These are phyloP conservation scores for Nycteola revayana DNA, from an alignment of 2,888 invertebrate genomes.

Conservation along the genomic window DNA sequence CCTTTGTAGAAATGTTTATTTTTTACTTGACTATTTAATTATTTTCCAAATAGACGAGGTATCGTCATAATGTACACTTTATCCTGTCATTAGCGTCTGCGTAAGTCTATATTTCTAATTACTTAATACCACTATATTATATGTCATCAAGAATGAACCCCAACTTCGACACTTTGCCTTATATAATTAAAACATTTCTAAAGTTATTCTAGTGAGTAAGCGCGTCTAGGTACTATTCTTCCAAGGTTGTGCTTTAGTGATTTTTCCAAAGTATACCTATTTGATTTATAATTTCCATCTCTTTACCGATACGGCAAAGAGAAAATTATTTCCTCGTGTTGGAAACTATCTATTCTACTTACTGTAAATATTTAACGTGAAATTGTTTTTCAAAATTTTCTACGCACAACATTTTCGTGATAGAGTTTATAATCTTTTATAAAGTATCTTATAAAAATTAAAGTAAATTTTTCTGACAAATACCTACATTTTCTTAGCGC, in stretches of 20 bases:
- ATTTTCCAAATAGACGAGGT: too few species aligned
- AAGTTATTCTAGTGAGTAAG: constrained; percentile 73
- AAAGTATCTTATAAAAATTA: constrained; percentile 42
- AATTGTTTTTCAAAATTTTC: constrained; percentile 60
- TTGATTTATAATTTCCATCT: constrained; percentile 48
- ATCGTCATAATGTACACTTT: not conserved
- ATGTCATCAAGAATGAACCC: constrained; percentile 65
- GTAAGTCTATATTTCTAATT: constrained; percentile 25
- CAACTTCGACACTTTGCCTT: constrained; percentile 79
- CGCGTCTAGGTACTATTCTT: constrained; percentile 79
- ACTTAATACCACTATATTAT: constrained; percentile 34
- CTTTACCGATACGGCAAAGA: constrained; percentile 42
- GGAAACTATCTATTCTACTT: constrained; percentile 45
- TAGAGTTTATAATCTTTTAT: constrained; percentile 52
- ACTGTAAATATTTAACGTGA: constrained; percentile 56
- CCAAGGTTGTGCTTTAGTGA: constrained; percentile 82
- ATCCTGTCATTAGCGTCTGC: constrained; percentile 17
- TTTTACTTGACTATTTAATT: constrained; percentile 7
- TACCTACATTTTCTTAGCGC: constrained; percentile 28
- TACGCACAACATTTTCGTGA: constrained; percentile 77
- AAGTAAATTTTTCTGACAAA: constrained; percentile 42
- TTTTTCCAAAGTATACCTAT: constrained; percentile 62
- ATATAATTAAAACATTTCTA: constrained; percentile 68
- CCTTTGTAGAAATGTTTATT: constrained; percentile 21
- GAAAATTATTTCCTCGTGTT: constrained; percentile 46